Evolutionary conservation across 2,113 vertebrate species (phyloP).

Genomic region (Austrofundulus limnaeus): DNA sequence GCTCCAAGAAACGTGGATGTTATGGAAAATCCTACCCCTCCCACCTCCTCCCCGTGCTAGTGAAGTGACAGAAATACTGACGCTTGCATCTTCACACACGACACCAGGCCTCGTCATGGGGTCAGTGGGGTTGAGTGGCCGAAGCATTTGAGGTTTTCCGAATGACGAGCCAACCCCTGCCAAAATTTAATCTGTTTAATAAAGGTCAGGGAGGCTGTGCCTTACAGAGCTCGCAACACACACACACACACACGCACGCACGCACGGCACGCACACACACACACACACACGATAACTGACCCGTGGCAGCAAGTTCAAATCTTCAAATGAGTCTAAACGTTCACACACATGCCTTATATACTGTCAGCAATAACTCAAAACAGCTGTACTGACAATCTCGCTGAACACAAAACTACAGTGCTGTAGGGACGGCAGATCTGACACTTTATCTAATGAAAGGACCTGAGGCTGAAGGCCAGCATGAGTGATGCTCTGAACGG

Average conservation of each 20-base stretch:
- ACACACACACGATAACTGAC: slow-evolving; percentile 23
- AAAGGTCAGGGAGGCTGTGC: slow-evolving; percentile 50
- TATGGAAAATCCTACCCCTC: slow-evolving; percentile 71
- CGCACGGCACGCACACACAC: slow-evolving; percentile 22
- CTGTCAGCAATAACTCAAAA: slow-evolving; percentile 10
- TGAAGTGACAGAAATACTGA: slow-evolving; percentile 73
- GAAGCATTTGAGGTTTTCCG: slow-evolving; percentile 62
- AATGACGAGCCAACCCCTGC: slow-evolving; percentile 54
- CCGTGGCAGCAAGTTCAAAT: slow-evolving; percentile 13
- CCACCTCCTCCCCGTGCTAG: slow-evolving; percentile 54
- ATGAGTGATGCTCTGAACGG: slow-evolving; percentile 10
- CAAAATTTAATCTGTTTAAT: slow-evolving; percentile 57
- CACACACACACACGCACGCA: slow-evolving; percentile 25
- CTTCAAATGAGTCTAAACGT: slow-evolving; percentile 23
- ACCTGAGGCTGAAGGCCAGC: slow-evolving; percentile 1
- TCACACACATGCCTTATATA: slow-evolving; percentile 10
- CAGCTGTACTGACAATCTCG: neutral
- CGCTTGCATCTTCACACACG: slow-evolving; percentile 70
- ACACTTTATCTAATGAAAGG: slow-evolving; percentile 3
- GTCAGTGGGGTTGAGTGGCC: slow-evolving; percentile 71
- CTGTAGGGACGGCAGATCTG: neutral
- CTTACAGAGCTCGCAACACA: slow-evolving; percentile 30
- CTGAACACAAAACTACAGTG: neutral
- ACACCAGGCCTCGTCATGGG: slow-evolving; percentile 67
- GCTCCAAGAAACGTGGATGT: slow-evolving; percentile 73